Evolutionary conservation across 2,797 vertebrate genomes (phyloP), one percentile per base, ranked within the genome.

Genomic region (Parauchenoglanis punctatus): DNA sequence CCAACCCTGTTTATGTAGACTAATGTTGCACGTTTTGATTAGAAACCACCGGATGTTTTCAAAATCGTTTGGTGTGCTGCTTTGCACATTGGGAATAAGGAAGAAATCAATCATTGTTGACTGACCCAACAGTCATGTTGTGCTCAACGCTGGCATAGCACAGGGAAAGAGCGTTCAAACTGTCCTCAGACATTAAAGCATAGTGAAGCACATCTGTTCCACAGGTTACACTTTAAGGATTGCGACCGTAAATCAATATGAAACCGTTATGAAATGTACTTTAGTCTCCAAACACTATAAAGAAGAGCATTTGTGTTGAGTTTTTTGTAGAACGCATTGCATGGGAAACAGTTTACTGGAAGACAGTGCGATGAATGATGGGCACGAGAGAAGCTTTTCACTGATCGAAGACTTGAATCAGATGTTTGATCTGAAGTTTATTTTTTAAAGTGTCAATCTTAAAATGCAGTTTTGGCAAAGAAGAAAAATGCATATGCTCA

Each of bases 171-270:
- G 46, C 49, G 13, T 83, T 83, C 59, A 65, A 54, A 65, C 44
- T 40, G 84, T 77, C 59, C 44, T 65, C 59, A 85, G n/a, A 75
- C 56, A 49, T 75, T 46, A 85, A 75, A 77, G 72, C n/a, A 65
- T 63, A 61, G 58, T 59, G 52, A 85, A 77, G 44, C 72, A 77
- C 58, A 85, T 85, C 73, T 77, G 56, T 63, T 85, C n/a, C 46
- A 65, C 72, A 77, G 72, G 84, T 85, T 77, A 63, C 58, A 85
- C 58, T 65, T 85, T 46, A 77, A 85, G 58, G 73, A 52, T 65
- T 31, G 12, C 52, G 31, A 31, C 31, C 11, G 63, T 77, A 65
- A 77, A 85, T 85, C 72, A 85, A 25, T 63, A 63, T 65, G 73
- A 23, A 49, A 25, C 25, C 77, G 52, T 7, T 65, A 65, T 23